These are phyloP conservation scores for rabbit (Oryctolagus cuniculus) DNA, from an alignment of 2,113 vertebrate species.

Conservation along the genomic window mOryCun1.1 NC_091440.1:96115001-96115500, in stretches of 20 bases:
- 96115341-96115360: neutral
- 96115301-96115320: neutral
- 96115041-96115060: too few species aligned
- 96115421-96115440: neutral
- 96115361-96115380: rapidly evolving
- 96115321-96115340: neutral
- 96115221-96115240: neutral
- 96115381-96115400: neutral
- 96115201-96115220: neutral
- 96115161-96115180: neutral
- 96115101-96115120: neutral
- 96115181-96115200: neutral
- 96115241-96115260: neutral
- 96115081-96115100: neutral
- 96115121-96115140: too few species aligned
- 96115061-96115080: neutral
- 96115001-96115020: neutral
- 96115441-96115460: neutral
- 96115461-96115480: neutral
- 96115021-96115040: neutral
- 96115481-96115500: neutral
- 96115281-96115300: neutral
- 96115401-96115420: neutral
- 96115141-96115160: too few species aligned
- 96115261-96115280: neutral